Percentiles rank a stretch among this genome's conserved stretches.
Evolutionary conservation across 2,888 invertebrate genomes (phyloP).

Genomic region (Salticus scenicus): DNA sequence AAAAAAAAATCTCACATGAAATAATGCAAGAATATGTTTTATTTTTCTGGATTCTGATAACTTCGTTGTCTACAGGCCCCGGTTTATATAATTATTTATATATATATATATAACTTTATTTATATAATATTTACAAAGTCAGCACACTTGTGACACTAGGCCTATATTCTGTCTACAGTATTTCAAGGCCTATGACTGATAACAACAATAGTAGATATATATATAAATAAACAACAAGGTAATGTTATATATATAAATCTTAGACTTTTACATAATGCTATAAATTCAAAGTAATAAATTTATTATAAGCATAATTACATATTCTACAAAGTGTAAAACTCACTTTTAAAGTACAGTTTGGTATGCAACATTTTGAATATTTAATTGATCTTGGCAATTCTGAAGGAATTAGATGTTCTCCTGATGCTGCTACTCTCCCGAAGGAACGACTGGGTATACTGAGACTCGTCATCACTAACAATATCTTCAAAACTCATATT

Average conservation of each 20-base stretch:
- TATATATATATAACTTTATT: slow-evolving; percentile 44
- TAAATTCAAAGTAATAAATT: slow-evolving; percentile 65
- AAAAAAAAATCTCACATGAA: neutral
- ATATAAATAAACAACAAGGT: slow-evolving; percentile 29
- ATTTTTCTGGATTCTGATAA: slow-evolving; percentile 42
- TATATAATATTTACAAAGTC: slow-evolving; percentile 48
- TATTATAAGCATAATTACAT: slow-evolving; percentile 63
- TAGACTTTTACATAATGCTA: slow-evolving; percentile 38
- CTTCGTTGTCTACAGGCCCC: slow-evolving; percentile 52
- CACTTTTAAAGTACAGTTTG: slow-evolving; percentile 42
- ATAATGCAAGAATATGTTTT: slow-evolving; percentile 67
- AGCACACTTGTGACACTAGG: slow-evolving; percentile 58
- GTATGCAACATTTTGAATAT: slow-evolving; percentile 26
- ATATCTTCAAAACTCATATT: slow-evolving; percentile 72
- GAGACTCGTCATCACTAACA: slow-evolving; percentile 68
- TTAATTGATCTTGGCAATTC: slow-evolving; percentile 63
- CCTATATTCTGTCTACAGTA: slow-evolving; percentile 51
- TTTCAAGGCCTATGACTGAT: slow-evolving; percentile 49
- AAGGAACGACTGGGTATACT: slow-evolving; percentile 58
- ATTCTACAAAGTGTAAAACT: slow-evolving; percentile 58
- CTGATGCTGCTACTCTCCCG: slow-evolving; percentile 57
- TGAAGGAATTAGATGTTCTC: slow-evolving; percentile 66
- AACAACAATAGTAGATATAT: slow-evolving; percentile 28
- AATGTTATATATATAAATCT: slow-evolving; percentile 46
- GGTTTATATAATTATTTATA: slow-evolving; percentile 46